Conservation (phyloP, 1,140 invertebrate genomes). For the Neodiprion pinetum region DNA sequence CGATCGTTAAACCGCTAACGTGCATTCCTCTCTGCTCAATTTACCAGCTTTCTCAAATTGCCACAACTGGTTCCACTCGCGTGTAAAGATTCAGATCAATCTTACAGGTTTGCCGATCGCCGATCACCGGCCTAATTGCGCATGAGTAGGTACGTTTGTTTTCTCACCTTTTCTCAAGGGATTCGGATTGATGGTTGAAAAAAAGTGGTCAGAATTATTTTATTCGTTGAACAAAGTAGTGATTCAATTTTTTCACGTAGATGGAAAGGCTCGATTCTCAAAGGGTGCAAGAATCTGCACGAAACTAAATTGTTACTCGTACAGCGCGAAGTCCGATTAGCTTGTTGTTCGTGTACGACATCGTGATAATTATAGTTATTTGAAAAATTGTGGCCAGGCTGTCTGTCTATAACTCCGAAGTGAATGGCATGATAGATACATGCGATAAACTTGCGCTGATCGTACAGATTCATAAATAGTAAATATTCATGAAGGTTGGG, state of each 20-base stretch:
- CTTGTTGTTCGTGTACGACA: no score
- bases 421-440: conserved; percentile 36
- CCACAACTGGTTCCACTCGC: neutral
- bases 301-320: no score
- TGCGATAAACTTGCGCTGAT: neutral
- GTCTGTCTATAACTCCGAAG: conserved; percentile 21
- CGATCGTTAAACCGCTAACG: conserved; percentile 28
- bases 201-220: no score
- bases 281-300: no score
- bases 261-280: no score
- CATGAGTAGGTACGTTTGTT: no score
- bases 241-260: no score
- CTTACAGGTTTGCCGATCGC: neutral
- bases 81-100: neutral
- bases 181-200: no score
- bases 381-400: conserved; percentile 1
- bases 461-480: conserved; percentile 47
- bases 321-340: no score
- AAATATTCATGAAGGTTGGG: conserved; percentile 55
- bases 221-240: no score
- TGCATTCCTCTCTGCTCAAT: conserved; percentile 47
- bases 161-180: no score
- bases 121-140: neutral
- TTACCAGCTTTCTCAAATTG: conserved; percentile 51
- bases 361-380: neutral